Evolutionary conservation across 2,113 vertebrate genomes (phyloP).

Genomic region (Numida meleagris): DNA sequence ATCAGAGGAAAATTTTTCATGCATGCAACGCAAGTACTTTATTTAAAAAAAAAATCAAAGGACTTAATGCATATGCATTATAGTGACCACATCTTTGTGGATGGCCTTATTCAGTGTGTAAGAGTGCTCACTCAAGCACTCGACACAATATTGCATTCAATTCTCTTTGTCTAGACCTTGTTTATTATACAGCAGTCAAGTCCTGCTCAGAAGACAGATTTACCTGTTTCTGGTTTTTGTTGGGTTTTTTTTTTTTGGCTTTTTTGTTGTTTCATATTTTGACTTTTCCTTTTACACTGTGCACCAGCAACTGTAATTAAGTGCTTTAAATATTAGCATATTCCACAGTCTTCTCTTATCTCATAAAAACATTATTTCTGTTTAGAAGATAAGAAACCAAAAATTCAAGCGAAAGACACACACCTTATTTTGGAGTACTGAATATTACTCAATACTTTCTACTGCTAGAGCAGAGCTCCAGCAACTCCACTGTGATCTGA

Average conservation of each 20-base stretch:
- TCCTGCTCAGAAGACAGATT: neutral
- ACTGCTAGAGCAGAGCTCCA: neutral
- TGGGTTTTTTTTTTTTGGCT: neutral
- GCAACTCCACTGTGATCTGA: neutral
- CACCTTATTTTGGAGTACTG: neutral
- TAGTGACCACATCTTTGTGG: neutral
- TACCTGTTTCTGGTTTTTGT: neutral
- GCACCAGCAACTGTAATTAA: neutral
- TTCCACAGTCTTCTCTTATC: neutral
- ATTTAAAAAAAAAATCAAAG: neutral
- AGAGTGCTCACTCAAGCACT: neutral
- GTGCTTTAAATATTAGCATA: neutral
- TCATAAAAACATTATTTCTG: neutral
- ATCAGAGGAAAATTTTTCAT: neutral
- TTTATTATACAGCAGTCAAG: neutral
- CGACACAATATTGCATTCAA: neutral
- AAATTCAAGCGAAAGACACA: neutral
- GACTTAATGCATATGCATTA: neutral
- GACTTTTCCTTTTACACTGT: neutral
- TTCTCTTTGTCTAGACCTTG: neutral
- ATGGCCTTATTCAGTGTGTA: neutral
- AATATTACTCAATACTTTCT: neutral
- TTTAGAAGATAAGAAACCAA: neutral
- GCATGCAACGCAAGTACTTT: neutral
- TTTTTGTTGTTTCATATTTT: neutral